Percentiles rank a stretch among this genome's conserved stretches.
Conservation (phyloP, 2,797 vertebrate species). For the Geotrypetes seraphini region DNA sequence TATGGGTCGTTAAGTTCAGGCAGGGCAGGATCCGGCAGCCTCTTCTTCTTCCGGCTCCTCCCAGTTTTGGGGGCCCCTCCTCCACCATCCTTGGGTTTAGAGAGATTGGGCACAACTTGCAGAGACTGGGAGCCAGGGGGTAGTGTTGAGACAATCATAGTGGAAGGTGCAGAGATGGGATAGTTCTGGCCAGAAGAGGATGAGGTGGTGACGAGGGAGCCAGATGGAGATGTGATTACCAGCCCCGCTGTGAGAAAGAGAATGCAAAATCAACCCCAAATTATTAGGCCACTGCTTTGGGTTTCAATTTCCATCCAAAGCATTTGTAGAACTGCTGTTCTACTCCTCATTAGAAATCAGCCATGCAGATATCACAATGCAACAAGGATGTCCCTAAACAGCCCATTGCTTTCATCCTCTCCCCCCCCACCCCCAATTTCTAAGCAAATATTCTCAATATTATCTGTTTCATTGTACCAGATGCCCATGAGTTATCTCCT, state of each 20-base stretch:
- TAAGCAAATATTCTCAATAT: no score
- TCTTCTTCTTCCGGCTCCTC: conserved; percentile 86
- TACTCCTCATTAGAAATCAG: no score
- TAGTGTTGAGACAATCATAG: conserved; percentile 88
- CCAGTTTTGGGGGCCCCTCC: conserved; percentile 53
- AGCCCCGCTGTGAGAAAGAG: conserved; percentile 70
- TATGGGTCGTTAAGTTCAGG: conserved; percentile 74
- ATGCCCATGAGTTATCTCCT: no score
- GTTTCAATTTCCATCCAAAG: no score
- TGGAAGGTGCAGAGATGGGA: conserved; percentile 78
- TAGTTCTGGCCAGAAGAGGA: conserved; percentile 70
- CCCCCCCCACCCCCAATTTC: no score
- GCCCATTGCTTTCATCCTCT: no score
- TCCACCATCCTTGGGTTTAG: conserved; percentile 50
- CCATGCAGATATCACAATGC: no score
- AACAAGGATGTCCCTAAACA: no score
- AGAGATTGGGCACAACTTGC: conserved; percentile 61
- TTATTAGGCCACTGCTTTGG: no score
- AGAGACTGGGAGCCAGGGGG: conserved; percentile 72
- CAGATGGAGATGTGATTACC: conserved; percentile 89
- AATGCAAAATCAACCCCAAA: no score
- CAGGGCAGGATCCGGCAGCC: conserved; percentile 64
- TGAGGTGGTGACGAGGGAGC: conserved; percentile 79
- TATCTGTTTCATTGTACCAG: no score
- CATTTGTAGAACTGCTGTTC: no score